Evolutionary conservation across 1,140 invertebrate species (phyloP).

Genomic region (Eubasilissa regina): DNA sequence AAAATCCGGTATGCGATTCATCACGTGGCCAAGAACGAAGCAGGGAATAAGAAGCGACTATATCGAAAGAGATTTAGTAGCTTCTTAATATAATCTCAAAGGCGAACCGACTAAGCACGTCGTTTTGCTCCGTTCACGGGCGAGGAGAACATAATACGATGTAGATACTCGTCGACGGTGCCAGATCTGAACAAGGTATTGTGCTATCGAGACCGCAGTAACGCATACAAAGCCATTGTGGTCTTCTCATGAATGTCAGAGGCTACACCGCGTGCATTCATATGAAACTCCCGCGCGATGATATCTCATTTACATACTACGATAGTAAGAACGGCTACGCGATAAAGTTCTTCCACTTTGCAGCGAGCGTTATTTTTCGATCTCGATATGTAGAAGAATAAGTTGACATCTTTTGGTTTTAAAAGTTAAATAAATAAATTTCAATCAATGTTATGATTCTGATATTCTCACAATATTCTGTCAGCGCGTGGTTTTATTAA

Average conservation of each 20-base stretch:
- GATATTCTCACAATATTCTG: too few relatives aligned
- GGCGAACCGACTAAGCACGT: background rate
- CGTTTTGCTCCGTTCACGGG: background rate
- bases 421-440: too few relatives aligned
- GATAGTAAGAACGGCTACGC: conserved; percentile 43
- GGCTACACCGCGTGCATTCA: conserved; percentile 18
- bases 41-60: conserved; percentile 7
- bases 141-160: too few relatives aligned
- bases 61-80: background rate
- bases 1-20: background rate
- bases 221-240: conserved; percentile 34
- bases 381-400: too few relatives aligned
- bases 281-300: conserved; percentile 27
- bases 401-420: too few relatives aligned
- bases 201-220: background rate
- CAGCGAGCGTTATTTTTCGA: too few relatives aligned
- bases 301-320: conserved; percentile 59
- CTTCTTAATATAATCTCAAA: background rate
- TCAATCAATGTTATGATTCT: too few relatives aligned
- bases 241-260: conserved; percentile 20
- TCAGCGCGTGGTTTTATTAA: too few relatives aligned
- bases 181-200: conserved; percentile 17
- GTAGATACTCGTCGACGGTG: conserved; percentile 8
- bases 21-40: background rate
- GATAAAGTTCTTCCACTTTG: background rate